Conservation (phyloP, 2,888 invertebrate species). For the Platycnemis pennipes region DNA sequence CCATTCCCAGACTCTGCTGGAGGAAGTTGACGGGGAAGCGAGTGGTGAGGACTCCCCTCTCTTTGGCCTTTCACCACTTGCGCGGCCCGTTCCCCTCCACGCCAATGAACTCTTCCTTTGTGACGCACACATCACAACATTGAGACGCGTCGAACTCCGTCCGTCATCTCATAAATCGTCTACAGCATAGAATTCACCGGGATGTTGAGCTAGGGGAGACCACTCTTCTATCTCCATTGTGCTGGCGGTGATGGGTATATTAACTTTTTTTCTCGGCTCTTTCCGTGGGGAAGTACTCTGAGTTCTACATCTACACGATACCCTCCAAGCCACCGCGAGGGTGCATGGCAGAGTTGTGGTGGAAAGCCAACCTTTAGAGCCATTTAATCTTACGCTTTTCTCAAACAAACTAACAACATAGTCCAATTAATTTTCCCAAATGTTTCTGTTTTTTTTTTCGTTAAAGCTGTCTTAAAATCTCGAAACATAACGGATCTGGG, state of each 20-base stretch:
- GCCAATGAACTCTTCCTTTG: background rate
- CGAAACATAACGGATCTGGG: too few relatives aligned
- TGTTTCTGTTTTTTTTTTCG: too few relatives aligned
- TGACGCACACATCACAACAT: background rate
- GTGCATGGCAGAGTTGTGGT: background rate
- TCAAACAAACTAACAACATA: too few relatives aligned
- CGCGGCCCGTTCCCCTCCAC: background rate
- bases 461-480: too few relatives aligned
- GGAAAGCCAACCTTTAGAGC: too few relatives aligned
- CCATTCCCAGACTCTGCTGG: background rate
- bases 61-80: background rate
- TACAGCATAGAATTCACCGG: background rate
- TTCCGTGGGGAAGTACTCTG: too few relatives aligned
- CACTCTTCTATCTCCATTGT: background rate
- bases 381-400: too few relatives aligned
- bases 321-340: background rate
- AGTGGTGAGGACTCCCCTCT: background rate
- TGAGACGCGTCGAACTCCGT: background rate
- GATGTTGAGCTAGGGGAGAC: background rate
- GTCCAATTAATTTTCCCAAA: too few relatives aligned
- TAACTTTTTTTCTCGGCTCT: background rate
- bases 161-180: background rate
- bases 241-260: background rate
- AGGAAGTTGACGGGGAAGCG: background rate
- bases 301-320: too few relatives aligned